These are phyloP conservation scores for Lochmaea crataegi DNA, from an alignment of 2,888 invertebrate genomes.

Conservation along the genomic window DNA sequence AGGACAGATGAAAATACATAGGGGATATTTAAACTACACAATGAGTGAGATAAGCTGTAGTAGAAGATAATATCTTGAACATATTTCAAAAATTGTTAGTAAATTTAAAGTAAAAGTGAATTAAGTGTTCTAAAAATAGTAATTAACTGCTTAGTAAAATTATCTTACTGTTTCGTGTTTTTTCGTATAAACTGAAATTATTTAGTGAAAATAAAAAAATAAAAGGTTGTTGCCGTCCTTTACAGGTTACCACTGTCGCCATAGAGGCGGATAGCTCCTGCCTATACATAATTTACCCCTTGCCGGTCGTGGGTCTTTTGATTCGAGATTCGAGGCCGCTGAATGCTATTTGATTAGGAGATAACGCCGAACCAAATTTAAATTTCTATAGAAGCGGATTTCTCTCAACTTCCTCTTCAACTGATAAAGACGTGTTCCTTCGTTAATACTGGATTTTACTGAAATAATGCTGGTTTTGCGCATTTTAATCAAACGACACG, in stretches of 20 bases:
- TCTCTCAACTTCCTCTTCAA: conserved; percentile 49
- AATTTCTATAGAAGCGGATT: conserved; percentile 52
- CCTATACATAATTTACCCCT: conserved; percentile 55
- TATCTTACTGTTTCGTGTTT: no score
- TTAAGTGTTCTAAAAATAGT: no score
- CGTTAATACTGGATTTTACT: conserved; percentile 48
- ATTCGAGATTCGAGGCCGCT: conserved; percentile 51
- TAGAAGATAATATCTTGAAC: no score
- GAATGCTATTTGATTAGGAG: conserved; percentile 51
- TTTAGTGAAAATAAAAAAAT: not conserved
- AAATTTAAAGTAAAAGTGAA: no score
- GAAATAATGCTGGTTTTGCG: conserved; percentile 45
- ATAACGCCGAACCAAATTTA: conserved; percentile 52
- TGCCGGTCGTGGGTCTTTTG: conserved; percentile 51
- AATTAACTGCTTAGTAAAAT: no score
- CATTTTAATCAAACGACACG: conserved; percentile 40
- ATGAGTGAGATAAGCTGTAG: no score
- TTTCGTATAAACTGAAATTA: no score
- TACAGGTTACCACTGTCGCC: not conserved
- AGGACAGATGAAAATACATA: no score
- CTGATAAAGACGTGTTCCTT: conserved; percentile 46
- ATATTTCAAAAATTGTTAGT: no score
- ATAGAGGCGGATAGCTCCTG: conserved; percentile 19
- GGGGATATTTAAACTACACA: no score
- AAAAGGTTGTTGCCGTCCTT: not conserved